Base-by-base conservation (phyloP, 1,140 invertebrate species). In the Hyphantria cunea region DNA sequence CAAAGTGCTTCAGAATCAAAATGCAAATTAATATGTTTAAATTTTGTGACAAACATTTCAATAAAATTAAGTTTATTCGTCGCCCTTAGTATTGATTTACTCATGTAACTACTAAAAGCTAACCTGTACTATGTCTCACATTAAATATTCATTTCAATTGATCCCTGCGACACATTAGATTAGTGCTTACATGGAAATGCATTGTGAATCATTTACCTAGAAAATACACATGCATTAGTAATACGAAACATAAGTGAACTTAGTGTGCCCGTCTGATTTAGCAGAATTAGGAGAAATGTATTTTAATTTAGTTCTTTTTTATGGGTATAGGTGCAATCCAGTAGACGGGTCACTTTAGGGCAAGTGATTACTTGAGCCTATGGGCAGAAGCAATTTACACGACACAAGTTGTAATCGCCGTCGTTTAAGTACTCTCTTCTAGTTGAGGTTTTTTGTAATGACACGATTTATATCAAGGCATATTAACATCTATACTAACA, bases 201-300 rank as follows among this genome's bases (percentile, higher is more conserved):
- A 49, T 44, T 12, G 32, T 58, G 55, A 58, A 49, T 58, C 55
- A 49, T 17, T 49, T 58, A 58, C 55, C 11, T 2, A 39, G 55
- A 58, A 56, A 58, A 37, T 41, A 17, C 45, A 48, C 10, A 13
- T 58, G 45, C 15, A 58, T 58, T 58, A 37, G 55, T 58, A 48
- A 58, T 31, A 49, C 37, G 55, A 58, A 58, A 58, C 55, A 49
- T 44, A 10, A 0, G 10, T 13, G 3, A 8, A n/a, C 25, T 8
- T 13, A 17, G 6, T 53, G 25, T 53, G 14, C 11, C 12, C n/a
- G 33, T n/a, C 33, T 14, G 13, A 47, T 33, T 56, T 56, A 33
- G 13, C 31, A 31, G 15, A 17, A 33, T 37, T 37, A 11, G n/a
- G 34, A 11, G 34, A 37, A 37, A 4, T 37, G 0, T 10, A 37